A percentile compares a stretch with the other conserved stretches of the same genome.
Conservation (phyloP, 2,888 invertebrate genomes). For the Polydrusus pterygomalis region DNA sequence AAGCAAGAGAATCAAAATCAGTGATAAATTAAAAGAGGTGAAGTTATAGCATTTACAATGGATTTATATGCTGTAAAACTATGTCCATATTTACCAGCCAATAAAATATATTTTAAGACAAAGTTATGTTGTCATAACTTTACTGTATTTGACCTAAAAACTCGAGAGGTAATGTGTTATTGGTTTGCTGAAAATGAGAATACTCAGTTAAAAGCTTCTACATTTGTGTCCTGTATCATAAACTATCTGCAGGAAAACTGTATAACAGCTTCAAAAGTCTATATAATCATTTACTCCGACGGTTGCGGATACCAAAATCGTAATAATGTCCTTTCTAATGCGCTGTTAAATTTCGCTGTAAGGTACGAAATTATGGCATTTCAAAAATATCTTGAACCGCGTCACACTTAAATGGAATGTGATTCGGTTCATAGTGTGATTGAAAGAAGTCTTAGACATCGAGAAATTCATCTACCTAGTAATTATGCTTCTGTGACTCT, state of each 20-base stretch:
- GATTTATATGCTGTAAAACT: slow-evolving; percentile 51
- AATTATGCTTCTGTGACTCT: slow-evolving; percentile 23
- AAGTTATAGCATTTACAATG: slow-evolving; percentile 40
- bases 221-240: background rate
- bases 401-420: slow-evolving; percentile 52
- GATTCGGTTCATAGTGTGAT: slow-evolving; percentile 55
- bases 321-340: slow-evolving; percentile 46
- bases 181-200: slow-evolving; percentile 17
- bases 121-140: too few species aligned
- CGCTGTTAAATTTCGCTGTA: slow-evolving; percentile 38
- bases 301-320: slow-evolving; percentile 49
- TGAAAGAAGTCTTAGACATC: background rate
- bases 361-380: slow-evolving; percentile 30
- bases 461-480: slow-evolving; percentile 26
- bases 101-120: slow-evolving; percentile 53
- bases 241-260: slow-evolving; percentile 17
- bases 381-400: slow-evolving; percentile 51
- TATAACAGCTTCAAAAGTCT: slow-evolving; percentile 35
- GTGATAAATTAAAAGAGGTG: slow-evolving; percentile 12
- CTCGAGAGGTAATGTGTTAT: too few species aligned
- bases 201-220: background rate
- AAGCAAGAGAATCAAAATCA: background rate
- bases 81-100: slow-evolving; percentile 19
- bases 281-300: slow-evolving; percentile 57
- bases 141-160: too few species aligned